Percentiles rank a stretch among this genome's conserved stretches.
Evolutionary conservation across 2,888 invertebrate genomes (phyloP).

Genomic region (Ephialtes manifestator): DNA sequence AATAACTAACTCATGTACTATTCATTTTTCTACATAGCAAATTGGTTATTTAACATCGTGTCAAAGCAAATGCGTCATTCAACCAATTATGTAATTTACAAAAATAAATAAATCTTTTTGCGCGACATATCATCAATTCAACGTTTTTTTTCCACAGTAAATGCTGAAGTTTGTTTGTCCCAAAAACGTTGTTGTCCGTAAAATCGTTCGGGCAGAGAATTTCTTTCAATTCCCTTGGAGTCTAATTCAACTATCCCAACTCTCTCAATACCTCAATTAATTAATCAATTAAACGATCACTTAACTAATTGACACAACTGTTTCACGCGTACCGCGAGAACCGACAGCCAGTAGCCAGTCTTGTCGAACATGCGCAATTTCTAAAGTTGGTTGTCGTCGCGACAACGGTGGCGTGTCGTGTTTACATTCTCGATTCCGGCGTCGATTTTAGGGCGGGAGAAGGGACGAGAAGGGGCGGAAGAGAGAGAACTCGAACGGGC

Average conservation of each 20-base stretch:
- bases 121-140: not conserved
- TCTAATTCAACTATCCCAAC: not conserved
- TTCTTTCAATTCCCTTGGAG: not conserved
- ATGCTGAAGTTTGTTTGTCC: not conserved
- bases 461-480: slow-evolving; percentile 30
- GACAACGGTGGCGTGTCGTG: slow-evolving; percentile 53
- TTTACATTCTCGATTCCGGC: slow-evolving; percentile 47
- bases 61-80: not conserved
- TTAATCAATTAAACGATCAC: slow-evolving; percentile 27
- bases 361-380: slow-evolving; percentile 50
- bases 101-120: not conserved
- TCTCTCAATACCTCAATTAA: slow-evolving; percentile 13
- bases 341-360: not conserved
- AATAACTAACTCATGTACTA: no score
- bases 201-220: not conserved
- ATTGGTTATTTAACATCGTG: not conserved
- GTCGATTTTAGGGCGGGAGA: slow-evolving; percentile 41
- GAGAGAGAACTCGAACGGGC: slow-evolving; percentile 17
- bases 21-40: no score
- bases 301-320: slow-evolving; percentile 37
- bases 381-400: slow-evolving; percentile 52
- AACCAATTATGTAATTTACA: not conserved
- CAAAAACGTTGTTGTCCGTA: not conserved
- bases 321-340: not conserved
- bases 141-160: not conserved